Evolutionary conservation across 2,113 vertebrate species (phyloP).

Genomic region (Myotis yumanensis): DNA sequence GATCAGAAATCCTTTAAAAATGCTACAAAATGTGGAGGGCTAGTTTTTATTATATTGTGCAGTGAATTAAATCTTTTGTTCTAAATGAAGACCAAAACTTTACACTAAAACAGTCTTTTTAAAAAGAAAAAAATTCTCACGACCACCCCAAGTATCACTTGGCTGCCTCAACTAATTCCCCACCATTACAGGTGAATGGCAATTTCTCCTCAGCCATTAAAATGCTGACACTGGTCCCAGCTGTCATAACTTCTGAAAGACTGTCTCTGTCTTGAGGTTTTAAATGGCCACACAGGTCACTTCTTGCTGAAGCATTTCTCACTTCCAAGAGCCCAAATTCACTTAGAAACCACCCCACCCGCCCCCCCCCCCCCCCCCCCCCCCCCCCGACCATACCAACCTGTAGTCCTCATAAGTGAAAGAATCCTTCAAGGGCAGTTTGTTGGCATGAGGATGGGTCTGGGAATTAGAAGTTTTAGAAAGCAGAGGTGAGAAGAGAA

Average conservation of each 20-base stretch:
- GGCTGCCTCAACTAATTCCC: conserved; percentile 4
- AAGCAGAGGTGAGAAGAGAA: conserved; percentile 77
- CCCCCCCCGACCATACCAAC: conserved; percentile 88
- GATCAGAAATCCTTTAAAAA: conserved; percentile 14
- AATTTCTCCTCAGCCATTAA: conserved; percentile 51
- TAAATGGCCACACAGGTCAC: not conserved
- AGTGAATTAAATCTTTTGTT: conserved; percentile 2
- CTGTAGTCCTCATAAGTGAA: conserved; percentile 99
- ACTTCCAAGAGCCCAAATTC: not conserved
- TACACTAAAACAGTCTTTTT: conserved; percentile 48
- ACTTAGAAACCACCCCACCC: conserved; percentile 33
- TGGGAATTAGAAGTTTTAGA: conserved; percentile 84
- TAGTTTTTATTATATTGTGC: not conserved
- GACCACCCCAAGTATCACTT: not conserved
- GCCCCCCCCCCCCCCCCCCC: too few species aligned
- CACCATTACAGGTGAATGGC: not conserved
- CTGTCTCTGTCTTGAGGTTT: not conserved
- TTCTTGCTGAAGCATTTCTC: not conserved
- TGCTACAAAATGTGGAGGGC: not conserved
- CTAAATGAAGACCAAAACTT: not conserved
- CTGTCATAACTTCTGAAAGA: conserved; percentile 54
- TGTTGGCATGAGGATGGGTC: conserved; percentile 97
- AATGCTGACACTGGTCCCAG: conserved; percentile 40
- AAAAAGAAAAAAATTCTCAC: not conserved
- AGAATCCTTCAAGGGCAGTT: conserved; percentile 97